Conservation (phyloP, 2,888 invertebrate genomes). For the Linyphia triangularis region DNA sequence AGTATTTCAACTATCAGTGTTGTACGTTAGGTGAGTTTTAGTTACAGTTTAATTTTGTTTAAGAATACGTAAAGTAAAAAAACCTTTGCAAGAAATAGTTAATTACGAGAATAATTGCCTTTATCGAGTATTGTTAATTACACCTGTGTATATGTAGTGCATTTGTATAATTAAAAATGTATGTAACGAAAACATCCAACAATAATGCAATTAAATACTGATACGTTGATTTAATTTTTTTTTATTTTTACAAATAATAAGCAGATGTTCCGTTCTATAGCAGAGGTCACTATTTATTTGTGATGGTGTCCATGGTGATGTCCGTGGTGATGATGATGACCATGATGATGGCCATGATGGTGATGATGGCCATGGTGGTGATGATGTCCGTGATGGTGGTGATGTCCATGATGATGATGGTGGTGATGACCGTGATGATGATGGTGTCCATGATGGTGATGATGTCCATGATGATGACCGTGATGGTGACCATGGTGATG, state of each 20-base stretch:
- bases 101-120: too few relatives aligned
- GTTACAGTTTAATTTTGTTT: too few relatives aligned
- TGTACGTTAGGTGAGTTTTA: too few relatives aligned
- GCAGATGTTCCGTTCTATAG: background rate
- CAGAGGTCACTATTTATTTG: background rate
- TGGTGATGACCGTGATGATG: slow-evolving; percentile 21
- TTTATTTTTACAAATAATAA: background rate
- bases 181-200: too few relatives aligned
- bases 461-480: slow-evolving; percentile 7
- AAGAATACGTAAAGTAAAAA: too few relatives aligned
- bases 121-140: too few relatives aligned
- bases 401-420: slow-evolving; percentile 9
- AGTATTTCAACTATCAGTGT: too few relatives aligned
- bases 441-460: slow-evolving; percentile 27
- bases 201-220: too few relatives aligned
- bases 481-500: slow-evolving; percentile 45
- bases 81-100: too few relatives aligned
- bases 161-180: too few relatives aligned
- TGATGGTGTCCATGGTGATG: slow-evolving; percentile 35
- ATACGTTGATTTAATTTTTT: background rate
- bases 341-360: slow-evolving; percentile 32
- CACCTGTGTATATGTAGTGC: too few relatives aligned
- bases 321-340: slow-evolving; percentile 24
- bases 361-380: slow-evolving; percentile 11
- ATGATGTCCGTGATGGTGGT: slow-evolving; percentile 4